Percentiles rank a stretch among this genome's conserved stretches.
These are phyloP conservation scores for Parazoanthus atlanticus DNA, from an alignment of 92 coral and sea anemone species.

Conservation along the genomic window DNA sequence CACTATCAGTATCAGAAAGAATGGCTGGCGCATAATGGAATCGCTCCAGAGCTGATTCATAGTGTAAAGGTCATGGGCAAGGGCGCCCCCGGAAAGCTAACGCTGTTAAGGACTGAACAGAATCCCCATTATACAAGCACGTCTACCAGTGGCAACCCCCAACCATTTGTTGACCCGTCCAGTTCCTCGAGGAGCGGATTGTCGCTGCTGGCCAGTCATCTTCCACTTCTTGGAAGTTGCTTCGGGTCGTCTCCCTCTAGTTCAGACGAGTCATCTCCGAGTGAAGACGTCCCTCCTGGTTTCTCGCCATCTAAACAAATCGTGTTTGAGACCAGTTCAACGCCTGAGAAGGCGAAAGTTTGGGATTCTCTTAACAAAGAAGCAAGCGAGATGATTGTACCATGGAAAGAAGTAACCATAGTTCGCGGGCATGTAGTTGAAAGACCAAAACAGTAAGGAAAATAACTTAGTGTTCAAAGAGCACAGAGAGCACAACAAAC, in stretches of 20 bases:
- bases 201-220: conserved; percentile 16
- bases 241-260: conserved; percentile 23
- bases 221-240: conserved; percentile 27
- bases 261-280: neutral
- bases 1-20: conserved; percentile 23
- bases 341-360: conserved; percentile 19
- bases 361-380: conserved; percentile 20
- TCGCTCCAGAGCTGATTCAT: neutral
- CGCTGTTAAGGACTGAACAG: neutral
- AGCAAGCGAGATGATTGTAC: neutral
- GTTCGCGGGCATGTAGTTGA: neutral
- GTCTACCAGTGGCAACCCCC: conserved; percentile 5
- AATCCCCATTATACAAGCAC: neutral
- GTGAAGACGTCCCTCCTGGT: neutral
- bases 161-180: conserved; percentile 1
- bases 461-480: too few species aligned
- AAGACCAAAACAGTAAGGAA: neutral
- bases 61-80: conserved; percentile 25
- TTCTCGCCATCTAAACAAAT: neutral
- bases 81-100: neutral
- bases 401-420: neutral
- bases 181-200: neutral
- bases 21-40: conserved; percentile 30
- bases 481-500: too few species aligned
- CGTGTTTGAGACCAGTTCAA: neutral